phyloP scores from a whole-genome alignment of 1,140 invertebrate species.

The Anoplolepis gracilipes region DNA sequence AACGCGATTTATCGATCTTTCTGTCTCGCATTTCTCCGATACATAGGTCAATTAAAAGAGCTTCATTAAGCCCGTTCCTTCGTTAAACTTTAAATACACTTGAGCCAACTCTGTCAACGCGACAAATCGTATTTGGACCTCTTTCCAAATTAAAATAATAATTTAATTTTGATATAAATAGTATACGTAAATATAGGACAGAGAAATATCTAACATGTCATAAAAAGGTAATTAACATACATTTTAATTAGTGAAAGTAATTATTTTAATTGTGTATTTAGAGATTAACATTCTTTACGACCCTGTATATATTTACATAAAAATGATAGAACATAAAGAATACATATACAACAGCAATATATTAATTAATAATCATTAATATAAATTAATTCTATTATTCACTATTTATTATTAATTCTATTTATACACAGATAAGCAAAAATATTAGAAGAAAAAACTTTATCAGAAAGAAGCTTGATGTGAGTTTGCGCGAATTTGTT shows the following conservation, averaged over 20 bases:
- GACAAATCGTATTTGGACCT: constrained; percentile 21
- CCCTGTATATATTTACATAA: background rate
- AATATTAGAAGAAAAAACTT: background rate
- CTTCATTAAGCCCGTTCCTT: constrained; percentile 3
- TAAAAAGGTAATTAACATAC: constrained; percentile 12
- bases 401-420: no score
- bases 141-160: constrained; percentile 34
- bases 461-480: background rate
- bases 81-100: constrained; percentile 19
- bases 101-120: background rate
- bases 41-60: constrained; percentile 31
- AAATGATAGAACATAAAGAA: background rate
- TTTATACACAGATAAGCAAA: no score
- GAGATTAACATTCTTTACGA: background rate
- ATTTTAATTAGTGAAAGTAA: constrained; percentile 13
- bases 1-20: constrained; percentile 23
- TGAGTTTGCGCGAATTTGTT: background rate
- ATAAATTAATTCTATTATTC: background rate
- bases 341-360: background rate
- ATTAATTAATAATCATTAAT: constrained; percentile 20
- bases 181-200: background rate
- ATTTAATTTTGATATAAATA: constrained; percentile 17
- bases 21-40: background rate
- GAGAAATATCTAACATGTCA: background rate
- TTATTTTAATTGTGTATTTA: constrained; percentile 29